Evolutionary conservation across 2,797 vertebrate genomes (phyloP), one percentile per base, ranked within the genome.

Genomic region (Enteromius mattozi): DNA sequence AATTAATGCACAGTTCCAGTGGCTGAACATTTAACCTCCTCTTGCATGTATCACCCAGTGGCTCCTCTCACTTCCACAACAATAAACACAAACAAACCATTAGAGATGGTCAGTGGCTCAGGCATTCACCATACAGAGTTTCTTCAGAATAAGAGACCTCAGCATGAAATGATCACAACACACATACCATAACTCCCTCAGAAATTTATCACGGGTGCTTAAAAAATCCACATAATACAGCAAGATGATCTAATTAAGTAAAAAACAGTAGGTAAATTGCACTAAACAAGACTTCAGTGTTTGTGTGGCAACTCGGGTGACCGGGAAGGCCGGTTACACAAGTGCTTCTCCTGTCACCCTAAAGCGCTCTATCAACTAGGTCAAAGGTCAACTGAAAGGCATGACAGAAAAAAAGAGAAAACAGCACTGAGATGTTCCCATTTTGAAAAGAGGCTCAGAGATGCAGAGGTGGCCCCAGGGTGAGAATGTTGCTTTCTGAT

Each of bases 61-160:
- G 68, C 86, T 85, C 72, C 82, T 86, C 84, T 86, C 89, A 86
- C 84, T 86, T 86, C 76, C 82, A 83, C 72, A 87, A 82, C 80
- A 79, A 90, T 87, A 88, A 89, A 87, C 85, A 89, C 88, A 89
- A 88, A 90, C 89, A 89, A 88, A 86, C 87, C 83, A 89, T 87
- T 88, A 87, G 78, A 82, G 82, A 86, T 56, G 79, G 85, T 84
- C 88, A 85, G 81, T 80, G 85, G 84, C 85, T 86, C 87, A 85
- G 83, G 68, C 83, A 80, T 61, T 77, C 84, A 82, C 85, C 85
- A 86, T 79, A 82, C 78, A 8, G 65, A 78, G 72, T 80, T 86
- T 81, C 83, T 82, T 86, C 84, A 84, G 74, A 83, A 86, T 80
- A 81, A 87, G 77, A 59, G 79, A 82, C 80, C 84, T 75, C 85